Base-by-base conservation (phyloP, 2,113 vertebrate species). In the Prionailurus viverrinus region DNA sequence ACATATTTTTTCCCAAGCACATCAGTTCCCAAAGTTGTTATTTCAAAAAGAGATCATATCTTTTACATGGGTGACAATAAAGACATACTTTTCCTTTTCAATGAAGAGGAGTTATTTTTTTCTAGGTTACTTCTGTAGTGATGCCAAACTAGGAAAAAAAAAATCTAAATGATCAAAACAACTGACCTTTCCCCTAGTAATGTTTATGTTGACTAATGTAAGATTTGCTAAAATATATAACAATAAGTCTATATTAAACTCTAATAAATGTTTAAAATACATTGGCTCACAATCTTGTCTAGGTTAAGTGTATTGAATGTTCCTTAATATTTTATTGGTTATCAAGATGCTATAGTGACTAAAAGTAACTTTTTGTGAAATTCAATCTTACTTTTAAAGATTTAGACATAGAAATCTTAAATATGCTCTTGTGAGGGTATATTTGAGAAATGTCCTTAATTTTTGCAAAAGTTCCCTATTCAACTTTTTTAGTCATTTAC, bases 251-350 rank as follows among this genome's bases (percentile, higher is more conserved):
- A 15, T 71, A 74, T 76, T 92, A 85, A 94, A 91, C 13, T 93
- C 14, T 58, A 73, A 65, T 89, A 91, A 91, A 96, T 81, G 45
- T 92, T 63, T 96, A 81, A 95, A 93, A 51, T 95, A 78, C 36
- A 89, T 19, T 69, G 21, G 11, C 66, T 91, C 4, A 97, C 18
- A 85, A 31, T 79, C 15, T 82, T 89, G 7, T 25, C 48, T 69
- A 91, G 61, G 10, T 53, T 80, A 93, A 74, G 25, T 11, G 0
- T 33, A 68, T 1, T 95, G 14, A 83, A 82, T 76, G 23, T 53
- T 82, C 12, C 4, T 15, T 87, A 66, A 41, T 74, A 91, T 83
- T 85, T 96, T 68, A 88, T 74, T 95, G 39, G 78, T 81, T 76
- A 84, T 48, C n/a, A 48, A 88, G 16, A 78, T 88, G 36, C 12